A percentile compares a stretch with the other conserved stretches of the same genome.
Evolutionary conservation across 2,113 vertebrate species (phyloP).

Genomic region (Halcyon malimbica): DNA sequence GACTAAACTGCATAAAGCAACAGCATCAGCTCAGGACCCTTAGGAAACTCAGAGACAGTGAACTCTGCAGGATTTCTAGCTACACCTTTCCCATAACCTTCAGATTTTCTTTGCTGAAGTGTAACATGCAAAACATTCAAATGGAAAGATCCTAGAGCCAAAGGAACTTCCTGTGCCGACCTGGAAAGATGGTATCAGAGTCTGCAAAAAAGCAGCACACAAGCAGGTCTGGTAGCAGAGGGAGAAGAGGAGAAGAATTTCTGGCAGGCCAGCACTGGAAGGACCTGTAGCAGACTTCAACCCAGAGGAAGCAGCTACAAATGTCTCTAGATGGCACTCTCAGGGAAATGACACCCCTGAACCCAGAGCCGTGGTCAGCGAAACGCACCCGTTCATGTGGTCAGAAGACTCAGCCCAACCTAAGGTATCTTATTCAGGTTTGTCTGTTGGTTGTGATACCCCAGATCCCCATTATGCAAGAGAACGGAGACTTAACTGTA

Average conservation of each 20-base stretch:
- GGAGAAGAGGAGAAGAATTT: neutral
- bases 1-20: neutral
- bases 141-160: neutral
- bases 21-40: neutral
- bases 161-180: neutral
- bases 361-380: neutral
- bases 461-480: neutral
- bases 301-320: neutral
- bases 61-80: neutral
- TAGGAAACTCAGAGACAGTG: neutral
- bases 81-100: neutral
- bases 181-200: neutral
- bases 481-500: neutral
- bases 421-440: neutral
- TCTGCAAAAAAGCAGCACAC: neutral
- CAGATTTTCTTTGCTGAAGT: neutral
- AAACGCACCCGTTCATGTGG: rapidly evolving
- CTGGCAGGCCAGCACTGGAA: neutral
- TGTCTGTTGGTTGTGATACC: neutral
- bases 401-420: neutral
- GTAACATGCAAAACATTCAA: neutral
- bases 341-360: neutral
- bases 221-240: neutral
- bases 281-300: neutral
- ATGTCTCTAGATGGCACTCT: rapidly evolving